Conservation (phyloP, 2,113 vertebrate genomes). For the Semnornis frantzii region DNA sequence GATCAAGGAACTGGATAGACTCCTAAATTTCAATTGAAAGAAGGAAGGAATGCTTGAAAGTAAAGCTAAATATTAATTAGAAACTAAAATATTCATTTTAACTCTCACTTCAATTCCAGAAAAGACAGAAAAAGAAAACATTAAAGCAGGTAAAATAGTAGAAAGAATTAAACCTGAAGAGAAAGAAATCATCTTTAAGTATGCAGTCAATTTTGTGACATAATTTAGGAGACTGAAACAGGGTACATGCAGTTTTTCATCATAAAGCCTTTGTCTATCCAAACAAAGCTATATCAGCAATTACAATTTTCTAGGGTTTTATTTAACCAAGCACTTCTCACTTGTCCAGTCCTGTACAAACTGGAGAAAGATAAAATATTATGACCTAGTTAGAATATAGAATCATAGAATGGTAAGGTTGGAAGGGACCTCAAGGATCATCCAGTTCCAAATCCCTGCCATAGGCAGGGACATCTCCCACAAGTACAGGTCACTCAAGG, state of each 20-base stretch:
- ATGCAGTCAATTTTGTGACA: not conserved
- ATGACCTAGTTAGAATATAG: not conserved
- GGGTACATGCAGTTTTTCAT: not conserved
- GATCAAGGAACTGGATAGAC: not conserved
- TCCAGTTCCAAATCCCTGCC: too few relatives aligned
- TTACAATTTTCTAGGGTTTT: not conserved
- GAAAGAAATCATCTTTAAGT: not conserved
- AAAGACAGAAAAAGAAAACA: not conserved
- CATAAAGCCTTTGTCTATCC: not conserved
- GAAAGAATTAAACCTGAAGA: not conserved
- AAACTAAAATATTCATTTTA: not conserved
- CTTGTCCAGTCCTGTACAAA: not conserved
- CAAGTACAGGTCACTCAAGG: too few relatives aligned
- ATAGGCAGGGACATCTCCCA: too few relatives aligned
- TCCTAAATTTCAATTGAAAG: not conserved
- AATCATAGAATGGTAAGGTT: too few relatives aligned
- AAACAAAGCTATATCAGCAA: not conserved
- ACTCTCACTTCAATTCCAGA: not conserved
- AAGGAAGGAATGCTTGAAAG: not conserved
- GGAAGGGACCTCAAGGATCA: too few relatives aligned
- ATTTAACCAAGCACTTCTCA: not conserved
- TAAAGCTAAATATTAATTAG: not conserved
- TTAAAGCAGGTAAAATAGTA: not conserved
- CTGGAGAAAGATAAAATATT: not conserved
- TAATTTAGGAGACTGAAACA: not conserved